Evolutionary conservation across 2,113 vertebrate species (phyloP).

Genomic region (Oceanites oceanicus): DNA sequence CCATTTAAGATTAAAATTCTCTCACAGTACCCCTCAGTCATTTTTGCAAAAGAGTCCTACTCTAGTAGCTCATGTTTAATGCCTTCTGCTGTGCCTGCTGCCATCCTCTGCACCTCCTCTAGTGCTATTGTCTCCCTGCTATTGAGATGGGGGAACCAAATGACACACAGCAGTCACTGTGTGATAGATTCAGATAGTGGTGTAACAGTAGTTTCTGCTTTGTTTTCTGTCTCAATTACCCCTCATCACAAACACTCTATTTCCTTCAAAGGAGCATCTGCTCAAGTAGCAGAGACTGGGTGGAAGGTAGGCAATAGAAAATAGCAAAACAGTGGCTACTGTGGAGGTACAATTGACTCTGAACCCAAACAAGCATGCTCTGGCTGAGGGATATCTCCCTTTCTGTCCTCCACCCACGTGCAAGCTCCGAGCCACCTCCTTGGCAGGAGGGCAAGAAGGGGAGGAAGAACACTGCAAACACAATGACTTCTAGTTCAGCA

Average conservation of each 20-base stretch:
- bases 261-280: background rate
- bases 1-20: background rate
- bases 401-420: fast-evolving
- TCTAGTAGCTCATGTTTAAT: background rate
- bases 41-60: background rate
- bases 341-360: background rate
- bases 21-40: background rate
- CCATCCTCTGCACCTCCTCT: background rate
- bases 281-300: background rate
- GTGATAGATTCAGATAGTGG: background rate
- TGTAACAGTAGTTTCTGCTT: background rate
- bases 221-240: background rate
- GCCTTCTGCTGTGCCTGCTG: background rate
- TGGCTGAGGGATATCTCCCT: background rate
- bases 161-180: background rate
- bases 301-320: background rate
- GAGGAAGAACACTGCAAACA: background rate
- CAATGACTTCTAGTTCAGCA: background rate
- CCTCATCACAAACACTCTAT: background rate
- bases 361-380: background rate
- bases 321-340: background rate
- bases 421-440: background rate
- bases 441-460: background rate
- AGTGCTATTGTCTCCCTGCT: background rate
- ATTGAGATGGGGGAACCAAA: background rate